Evolutionary conservation across 2,113 vertebrate genomes (phyloP).

Genomic region (Numenius arquata): DNA sequence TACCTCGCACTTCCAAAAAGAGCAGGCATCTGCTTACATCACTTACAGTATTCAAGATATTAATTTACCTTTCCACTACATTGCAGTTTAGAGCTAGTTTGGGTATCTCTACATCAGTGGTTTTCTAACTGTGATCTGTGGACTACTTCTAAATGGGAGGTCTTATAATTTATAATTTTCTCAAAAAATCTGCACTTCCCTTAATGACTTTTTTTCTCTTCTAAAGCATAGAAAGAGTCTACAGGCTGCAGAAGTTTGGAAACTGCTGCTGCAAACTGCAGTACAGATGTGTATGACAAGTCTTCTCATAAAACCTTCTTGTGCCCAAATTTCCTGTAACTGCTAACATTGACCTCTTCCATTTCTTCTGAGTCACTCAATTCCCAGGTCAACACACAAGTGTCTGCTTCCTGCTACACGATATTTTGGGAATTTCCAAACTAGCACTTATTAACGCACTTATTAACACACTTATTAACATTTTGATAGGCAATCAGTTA

Average conservation of each 20-base stretch:
- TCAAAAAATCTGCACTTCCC: not conserved
- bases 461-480: not conserved
- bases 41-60: not conserved
- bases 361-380: not conserved
- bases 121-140: not conserved
- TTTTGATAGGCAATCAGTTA: conserved; percentile 4
- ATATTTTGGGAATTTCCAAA: conserved; percentile 33
- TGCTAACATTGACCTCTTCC: not conserved
- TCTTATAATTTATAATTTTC: not conserved
- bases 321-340: not conserved
- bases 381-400: not conserved
- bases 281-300: not conserved
- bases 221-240: not conserved
- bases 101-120: conserved; percentile 32
- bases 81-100: not conserved
- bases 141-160: conserved; percentile 15
- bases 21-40: not conserved
- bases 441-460: not conserved
- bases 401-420: not conserved
- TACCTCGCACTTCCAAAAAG: rapidly evolving
- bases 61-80: not conserved
- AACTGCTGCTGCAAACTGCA: not conserved
- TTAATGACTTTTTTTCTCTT: not conserved
- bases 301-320: not conserved
- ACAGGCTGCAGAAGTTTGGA: not conserved